Evolutionary conservation across 2,888 invertebrate species (phyloP), one percentile per base, ranked within the genome.

Genomic region (Temnothorax rugatulus): DNA sequence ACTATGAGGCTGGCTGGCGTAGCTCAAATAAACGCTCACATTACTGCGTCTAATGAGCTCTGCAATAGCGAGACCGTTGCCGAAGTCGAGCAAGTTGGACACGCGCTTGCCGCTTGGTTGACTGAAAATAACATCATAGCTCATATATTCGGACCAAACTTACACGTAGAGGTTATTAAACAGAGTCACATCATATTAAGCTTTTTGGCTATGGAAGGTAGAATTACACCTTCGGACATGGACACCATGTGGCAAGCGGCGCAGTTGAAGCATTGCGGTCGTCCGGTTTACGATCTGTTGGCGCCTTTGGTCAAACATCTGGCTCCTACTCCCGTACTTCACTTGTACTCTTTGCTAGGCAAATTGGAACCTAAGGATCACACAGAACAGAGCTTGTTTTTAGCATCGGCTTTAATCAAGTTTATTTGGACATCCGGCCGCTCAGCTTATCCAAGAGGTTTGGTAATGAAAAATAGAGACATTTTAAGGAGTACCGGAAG

Each of bases 111-210:
- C 0, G 96, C 97, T 89, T 99, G 99, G 99, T 95, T 99, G 29
- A 97, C 98, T 0, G 97, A 96, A 88, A 98, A 98, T 94, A 98
- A 97, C 94, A 98, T 99, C 86, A 98, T 99, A 90, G 97, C 98
- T 91, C 98, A 99, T 94, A 97, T 99, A 84, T 99, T 99, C 95
- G 99, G 99, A n/a, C 99, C 99, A 47, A 99, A 99, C 95, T 96
- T 99, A 89, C 99, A 99, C 95, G 99, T 99, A 59, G 99, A 99
- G 96, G 98, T 98, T 93, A 98, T 99, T 86, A 99, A 99, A 94
- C 99, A 99, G 94, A 98, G 99, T 88, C 99, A 99, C 95, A 97
- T 98, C 92, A 97, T 99, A 87, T 95, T 99, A 71, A 98, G 98
- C 95, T 98, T 99, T 95, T 95, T 99, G 86, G 99, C 99, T 0